Percentiles rank a stretch among this genome's conserved stretches.
Evolutionary conservation across 1,140 invertebrate genomes (phyloP).

Genomic region (Lepidurus apus): DNA sequence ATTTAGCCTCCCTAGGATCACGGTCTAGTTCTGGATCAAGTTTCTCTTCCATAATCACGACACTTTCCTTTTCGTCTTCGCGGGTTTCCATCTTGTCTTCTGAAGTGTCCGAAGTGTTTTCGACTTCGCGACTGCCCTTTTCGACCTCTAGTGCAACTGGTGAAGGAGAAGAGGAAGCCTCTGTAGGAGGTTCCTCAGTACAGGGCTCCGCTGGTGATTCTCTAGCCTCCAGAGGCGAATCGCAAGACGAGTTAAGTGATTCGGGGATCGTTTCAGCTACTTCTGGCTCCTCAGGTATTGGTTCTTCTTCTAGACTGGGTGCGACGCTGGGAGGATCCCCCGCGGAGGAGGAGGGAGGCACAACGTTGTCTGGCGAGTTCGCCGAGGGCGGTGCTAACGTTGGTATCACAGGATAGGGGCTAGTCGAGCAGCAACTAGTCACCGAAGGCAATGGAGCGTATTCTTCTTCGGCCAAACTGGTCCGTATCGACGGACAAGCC

Average conservation of each 20-base stretch:
- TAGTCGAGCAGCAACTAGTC: conserved; percentile 35
- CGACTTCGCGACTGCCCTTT: too few species aligned
- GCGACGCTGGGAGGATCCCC: conserved; percentile 26
- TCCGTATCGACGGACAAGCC: too few species aligned
- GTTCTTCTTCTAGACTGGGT: not conserved
- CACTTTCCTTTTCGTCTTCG: conserved; percentile 15
- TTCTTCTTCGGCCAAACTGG: too few species aligned
- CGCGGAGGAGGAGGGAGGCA: conserved; percentile 47
- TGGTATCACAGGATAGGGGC: conserved; percentile 36
- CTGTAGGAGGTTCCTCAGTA: too few species aligned
- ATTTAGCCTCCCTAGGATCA: not conserved
- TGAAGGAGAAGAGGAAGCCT: too few species aligned
- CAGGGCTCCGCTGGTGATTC: too few species aligned
- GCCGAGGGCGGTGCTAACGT: conserved; percentile 30
- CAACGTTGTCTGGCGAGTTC: conserved; percentile 58
- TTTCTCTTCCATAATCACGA: not conserved
- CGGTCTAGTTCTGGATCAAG: not conserved
- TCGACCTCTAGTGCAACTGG: too few species aligned
- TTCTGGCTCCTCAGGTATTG: too few species aligned
- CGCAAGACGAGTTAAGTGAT: too few species aligned
- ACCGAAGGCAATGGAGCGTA: not conserved
- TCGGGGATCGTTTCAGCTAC: too few species aligned
- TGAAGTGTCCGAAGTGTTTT: too few species aligned
- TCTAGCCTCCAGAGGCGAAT: too few species aligned
- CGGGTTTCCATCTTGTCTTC: not conserved